These are phyloP conservation scores for Volucella zonaria DNA, from an alignment of 2,888 invertebrate species.

Conservation along the genomic window DNA sequence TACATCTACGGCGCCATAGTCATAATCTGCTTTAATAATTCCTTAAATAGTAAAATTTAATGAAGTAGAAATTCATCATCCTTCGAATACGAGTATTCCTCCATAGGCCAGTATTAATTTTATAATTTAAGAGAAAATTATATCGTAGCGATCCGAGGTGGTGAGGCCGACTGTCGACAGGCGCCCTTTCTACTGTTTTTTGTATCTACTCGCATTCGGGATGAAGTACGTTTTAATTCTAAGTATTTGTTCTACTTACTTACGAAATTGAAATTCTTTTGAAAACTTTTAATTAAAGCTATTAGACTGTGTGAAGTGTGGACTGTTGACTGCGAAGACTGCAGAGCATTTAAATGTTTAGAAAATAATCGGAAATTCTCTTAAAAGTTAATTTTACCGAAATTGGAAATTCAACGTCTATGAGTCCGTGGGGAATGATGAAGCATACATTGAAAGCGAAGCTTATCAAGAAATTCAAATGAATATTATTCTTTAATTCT, in stretches of 20 bases:
- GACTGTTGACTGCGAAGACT: no score
- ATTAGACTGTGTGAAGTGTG: slow-evolving; percentile 21
- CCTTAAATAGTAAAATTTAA: slow-evolving; percentile 59
- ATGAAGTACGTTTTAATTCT: slow-evolving; percentile 14
- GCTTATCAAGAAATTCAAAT: slow-evolving; percentile 33
- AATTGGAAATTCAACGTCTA: slow-evolving; percentile 30
- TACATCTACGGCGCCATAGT: slow-evolving; percentile 5
- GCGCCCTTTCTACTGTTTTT: background rate
- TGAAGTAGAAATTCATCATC: slow-evolving; percentile 62
- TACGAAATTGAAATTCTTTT: slow-evolving; percentile 55
- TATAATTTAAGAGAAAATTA: slow-evolving; percentile 48
- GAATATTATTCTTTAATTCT: slow-evolving; percentile 18
- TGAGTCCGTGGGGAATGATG: background rate
- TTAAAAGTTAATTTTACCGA: slow-evolving; percentile 45
- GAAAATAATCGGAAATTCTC: slow-evolving; percentile 39
- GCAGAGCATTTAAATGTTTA: slow-evolving; percentile 42
- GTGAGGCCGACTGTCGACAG: background rate
- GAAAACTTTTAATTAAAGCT: slow-evolving; percentile 60
- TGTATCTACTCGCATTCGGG: background rate
- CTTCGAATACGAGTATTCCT: background rate
- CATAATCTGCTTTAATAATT: slow-evolving; percentile 53
- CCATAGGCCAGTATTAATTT: slow-evolving; percentile 44
- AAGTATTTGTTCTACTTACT: slow-evolving; percentile 48
- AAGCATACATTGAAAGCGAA: background rate
- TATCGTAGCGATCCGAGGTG: slow-evolving; percentile 41